Conservation (phyloP, 2,797 vertebrate genomes). For the Phataginus tetradactyla region DNA sequence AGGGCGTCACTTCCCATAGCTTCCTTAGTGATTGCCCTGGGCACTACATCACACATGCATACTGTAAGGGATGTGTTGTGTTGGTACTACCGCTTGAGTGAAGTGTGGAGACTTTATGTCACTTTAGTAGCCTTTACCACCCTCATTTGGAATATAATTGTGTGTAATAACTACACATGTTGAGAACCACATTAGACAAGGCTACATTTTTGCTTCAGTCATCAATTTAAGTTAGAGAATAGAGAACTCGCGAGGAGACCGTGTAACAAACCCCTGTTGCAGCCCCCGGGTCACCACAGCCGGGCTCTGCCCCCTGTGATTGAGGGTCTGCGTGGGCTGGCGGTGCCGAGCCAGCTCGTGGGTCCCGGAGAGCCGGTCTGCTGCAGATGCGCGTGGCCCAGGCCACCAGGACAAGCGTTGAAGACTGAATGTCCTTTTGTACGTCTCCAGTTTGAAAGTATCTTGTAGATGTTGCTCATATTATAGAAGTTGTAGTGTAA, state of each 20-base stretch:
- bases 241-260: background rate
- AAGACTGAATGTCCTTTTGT: background rate
- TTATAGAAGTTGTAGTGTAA: background rate
- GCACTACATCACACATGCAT: background rate
- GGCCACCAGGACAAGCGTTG: background rate
- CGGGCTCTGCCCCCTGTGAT: background rate
- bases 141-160: background rate
- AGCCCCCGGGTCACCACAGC: background rate
- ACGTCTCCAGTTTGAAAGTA: background rate
- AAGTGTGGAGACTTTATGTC: background rate
- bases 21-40: background rate
- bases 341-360: too few relatives aligned
- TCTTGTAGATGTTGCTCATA: background rate
- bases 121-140: background rate
- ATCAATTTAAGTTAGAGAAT: background rate
- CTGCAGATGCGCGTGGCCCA: background rate
- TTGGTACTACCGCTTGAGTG: background rate
- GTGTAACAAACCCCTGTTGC: too few relatives aligned
- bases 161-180: background rate
- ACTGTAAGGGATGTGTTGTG: too few relatives aligned
- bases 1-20: background rate
- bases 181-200: background rate
- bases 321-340: accelerated
- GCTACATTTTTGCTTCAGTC: background rate
- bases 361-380: too few relatives aligned